Evolutionary conservation across 2,113 vertebrate genomes (phyloP).

Genomic region (Vulpes vulpes): DNA sequence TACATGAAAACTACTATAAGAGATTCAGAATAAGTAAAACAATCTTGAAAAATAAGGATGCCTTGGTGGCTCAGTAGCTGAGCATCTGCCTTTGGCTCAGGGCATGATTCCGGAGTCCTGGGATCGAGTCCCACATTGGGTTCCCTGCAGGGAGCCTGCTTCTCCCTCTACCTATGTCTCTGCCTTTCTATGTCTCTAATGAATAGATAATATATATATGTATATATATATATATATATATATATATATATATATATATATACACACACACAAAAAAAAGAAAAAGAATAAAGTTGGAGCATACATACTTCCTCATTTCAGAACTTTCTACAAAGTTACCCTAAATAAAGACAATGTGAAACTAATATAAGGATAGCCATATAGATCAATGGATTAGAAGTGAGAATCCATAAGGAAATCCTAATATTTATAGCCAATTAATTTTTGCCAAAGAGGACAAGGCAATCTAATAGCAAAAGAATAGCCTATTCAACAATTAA

Average conservation of each 20-base stretch:
- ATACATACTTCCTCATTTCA: neutral
- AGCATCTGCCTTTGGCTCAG: too few relatives aligned
- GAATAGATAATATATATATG: too few relatives aligned
- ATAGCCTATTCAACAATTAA: neutral
- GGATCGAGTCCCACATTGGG: too few relatives aligned
- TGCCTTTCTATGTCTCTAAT: too few relatives aligned
- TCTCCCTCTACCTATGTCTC: too few relatives aligned
- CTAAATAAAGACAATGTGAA: neutral
- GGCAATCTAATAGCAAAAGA: neutral
- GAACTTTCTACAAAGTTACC: neutral
- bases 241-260: too few relatives aligned
- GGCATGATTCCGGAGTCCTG: too few relatives aligned
- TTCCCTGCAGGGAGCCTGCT: too few relatives aligned
- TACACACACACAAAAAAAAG: too few relatives aligned
- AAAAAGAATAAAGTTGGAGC: neutral
- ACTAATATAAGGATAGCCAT: neutral
- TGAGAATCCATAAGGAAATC: neutral
- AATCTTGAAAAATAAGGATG: neutral
- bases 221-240: too few relatives aligned
- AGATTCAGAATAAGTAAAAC: neutral
- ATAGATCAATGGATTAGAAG: neutral
- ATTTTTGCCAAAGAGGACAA: neutral
- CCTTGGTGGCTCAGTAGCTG: too few relatives aligned
- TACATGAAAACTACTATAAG: neutral
- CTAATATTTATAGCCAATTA: neutral